Percentiles rank a stretch among this genome's conserved stretches.
phyloP scores from a whole-genome alignment of 23 tunicate genomes.

The Ciona savignyi region DNA sequence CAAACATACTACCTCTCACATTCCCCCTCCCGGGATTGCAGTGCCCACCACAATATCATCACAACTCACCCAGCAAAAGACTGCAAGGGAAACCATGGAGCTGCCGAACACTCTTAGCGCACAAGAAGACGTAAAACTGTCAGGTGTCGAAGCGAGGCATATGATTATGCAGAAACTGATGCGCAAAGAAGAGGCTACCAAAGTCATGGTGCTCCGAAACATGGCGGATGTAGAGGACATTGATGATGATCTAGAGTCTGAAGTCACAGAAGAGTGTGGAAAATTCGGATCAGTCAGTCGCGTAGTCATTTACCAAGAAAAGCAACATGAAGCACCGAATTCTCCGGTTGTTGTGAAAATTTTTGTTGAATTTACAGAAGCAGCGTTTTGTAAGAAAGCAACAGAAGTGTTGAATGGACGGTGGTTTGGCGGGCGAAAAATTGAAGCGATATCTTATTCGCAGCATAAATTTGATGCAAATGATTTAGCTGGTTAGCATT shows the following conservation, averaged over 20 bases:
- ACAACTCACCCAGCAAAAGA: constrained; percentile 9
- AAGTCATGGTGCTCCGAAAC: constrained; percentile 60
- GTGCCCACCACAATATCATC: constrained; percentile 26
- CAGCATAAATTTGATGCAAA: constrained; percentile 47
- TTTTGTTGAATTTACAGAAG: constrained; percentile 50
- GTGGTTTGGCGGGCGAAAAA: constrained; percentile 82
- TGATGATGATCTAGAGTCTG: constrained; percentile 74
- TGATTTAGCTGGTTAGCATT: constrained; percentile 46
- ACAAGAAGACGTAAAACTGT: constrained; percentile 57
- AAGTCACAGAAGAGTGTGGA: constrained; percentile 90
- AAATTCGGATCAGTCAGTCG: constrained; percentile 64
- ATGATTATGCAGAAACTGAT: constrained; percentile 75
- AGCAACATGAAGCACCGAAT: constrained; percentile 61
- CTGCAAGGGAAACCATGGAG: constrained; percentile 40
- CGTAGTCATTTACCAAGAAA: constrained; percentile 87
- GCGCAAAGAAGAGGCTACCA: constrained; percentile 36
- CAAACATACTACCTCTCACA: not conserved
- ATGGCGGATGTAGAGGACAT: constrained; percentile 74
- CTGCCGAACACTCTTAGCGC: constrained; percentile 71
- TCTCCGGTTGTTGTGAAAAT: constrained; percentile 68
- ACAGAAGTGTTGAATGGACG: constrained; percentile 60
- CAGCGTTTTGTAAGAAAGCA: constrained; percentile 26
- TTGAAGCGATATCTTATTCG: constrained; percentile 38
- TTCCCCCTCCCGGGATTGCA: constrained; percentile 61
- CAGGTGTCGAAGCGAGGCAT: constrained; percentile 58